Evolutionary conservation across 2,113 vertebrate genomes (phyloP), one percentile per base, ranked within the genome.

Genomic region (Cryptotis parvus): DNA sequence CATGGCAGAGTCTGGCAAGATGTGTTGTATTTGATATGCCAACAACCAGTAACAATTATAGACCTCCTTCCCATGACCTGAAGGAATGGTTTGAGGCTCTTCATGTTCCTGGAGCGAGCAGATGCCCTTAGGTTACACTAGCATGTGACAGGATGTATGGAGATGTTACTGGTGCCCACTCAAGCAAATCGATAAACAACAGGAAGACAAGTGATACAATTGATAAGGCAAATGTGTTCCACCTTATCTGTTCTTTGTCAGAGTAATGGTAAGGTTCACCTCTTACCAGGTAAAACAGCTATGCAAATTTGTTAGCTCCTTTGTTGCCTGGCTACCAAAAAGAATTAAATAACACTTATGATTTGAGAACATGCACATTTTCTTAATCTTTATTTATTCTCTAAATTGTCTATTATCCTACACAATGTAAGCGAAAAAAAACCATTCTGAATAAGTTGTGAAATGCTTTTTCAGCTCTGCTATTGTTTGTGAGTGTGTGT

Each of bases 381-480:
- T 92, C 88, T 97, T 87, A 72, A 92, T 96, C 77, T 96, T 96
- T 90, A 70, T 78, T 89, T 55, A 93, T 39, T 86, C 37, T 49
- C 49, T 76, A 76, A 92, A 87, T 93, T 93, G 37, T 92, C 84
- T 92, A 89, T 95, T 96, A 97, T 90, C 84, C 70, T 94, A 75
- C 31, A 89, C 96, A 94, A 94, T 63, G 31, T 37, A 95, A 84
- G 94, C 35, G 63, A 7, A 80, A 41, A 20, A 63, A 93, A 92
- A 37, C 3, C 18, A 89, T 93, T 95, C 31, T 65, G 81, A 75
- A 84, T 29, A 84, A 90, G 76, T 81, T 78, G 93, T 93, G 81
- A 95, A 89, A 73, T 83, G 43, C 35, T 55, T 95, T 79, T 86
- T 96, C 80, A 94, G 86, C 92, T 87, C 90, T 69, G 87, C 74